Evolutionary conservation across 1,140 invertebrate species (phyloP).

Genomic region (Paramacrobiotus metropolitanus): DNA sequence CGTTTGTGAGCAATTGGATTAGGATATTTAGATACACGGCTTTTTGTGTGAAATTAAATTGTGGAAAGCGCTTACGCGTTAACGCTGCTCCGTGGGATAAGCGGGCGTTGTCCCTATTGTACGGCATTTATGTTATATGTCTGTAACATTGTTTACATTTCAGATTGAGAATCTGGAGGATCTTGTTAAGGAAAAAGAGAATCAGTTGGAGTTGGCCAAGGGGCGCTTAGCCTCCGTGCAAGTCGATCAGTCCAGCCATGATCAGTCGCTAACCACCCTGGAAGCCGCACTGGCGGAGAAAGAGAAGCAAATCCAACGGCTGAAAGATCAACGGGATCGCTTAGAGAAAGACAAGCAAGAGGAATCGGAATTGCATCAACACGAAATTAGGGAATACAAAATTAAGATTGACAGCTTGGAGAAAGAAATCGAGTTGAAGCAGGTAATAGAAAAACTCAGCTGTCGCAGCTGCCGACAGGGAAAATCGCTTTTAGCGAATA

Average conservation of each 20-base stretch:
- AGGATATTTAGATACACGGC: too few relatives aligned
- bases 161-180: constrained; percentile 94
- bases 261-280: constrained; percentile 64
- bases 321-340: constrained; percentile 69
- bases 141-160: too few relatives aligned
- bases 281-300: constrained; percentile 90
- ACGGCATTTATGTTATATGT: too few relatives aligned
- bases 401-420: constrained; percentile 69
- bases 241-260: constrained; percentile 68
- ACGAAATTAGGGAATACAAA: constrained; percentile 80
- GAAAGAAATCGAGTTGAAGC: constrained; percentile 18
- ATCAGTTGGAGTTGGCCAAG: constrained; percentile 80
- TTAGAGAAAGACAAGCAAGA: constrained; percentile 90
- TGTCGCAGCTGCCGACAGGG: too few relatives aligned
- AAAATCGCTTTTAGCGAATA: too few relatives aligned
- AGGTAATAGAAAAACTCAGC: too few relatives aligned
- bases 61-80: too few relatives aligned
- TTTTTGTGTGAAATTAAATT: too few relatives aligned
- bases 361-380: constrained; percentile 72
- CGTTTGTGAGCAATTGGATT: too few relatives aligned
- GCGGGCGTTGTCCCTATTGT: too few relatives aligned
- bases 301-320: constrained; percentile 78
- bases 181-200: constrained; percentile 86
- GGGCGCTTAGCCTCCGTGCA: constrained; percentile 60
- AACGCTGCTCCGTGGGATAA: too few relatives aligned